These are phyloP conservation scores for Globia sparganii DNA, from an alignment of 2,888 invertebrate species.

Conservation along the genomic window DNA sequence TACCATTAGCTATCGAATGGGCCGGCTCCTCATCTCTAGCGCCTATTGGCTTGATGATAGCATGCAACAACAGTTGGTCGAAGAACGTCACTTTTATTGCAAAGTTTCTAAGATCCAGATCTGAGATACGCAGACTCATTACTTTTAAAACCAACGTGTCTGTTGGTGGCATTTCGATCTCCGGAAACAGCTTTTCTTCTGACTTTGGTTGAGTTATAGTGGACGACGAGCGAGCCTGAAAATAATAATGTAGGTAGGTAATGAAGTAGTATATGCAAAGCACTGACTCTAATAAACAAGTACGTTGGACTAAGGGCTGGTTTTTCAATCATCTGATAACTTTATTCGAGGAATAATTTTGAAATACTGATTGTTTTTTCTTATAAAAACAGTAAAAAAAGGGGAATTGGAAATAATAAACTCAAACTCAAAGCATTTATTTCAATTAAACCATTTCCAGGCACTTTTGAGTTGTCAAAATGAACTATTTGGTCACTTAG, in stretches of 20 bases:
- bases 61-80: constrained; percentile 77
- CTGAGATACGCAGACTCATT: constrained; percentile 72
- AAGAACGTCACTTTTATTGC: constrained; percentile 77
- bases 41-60: constrained; percentile 72
- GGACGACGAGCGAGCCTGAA: constrained; percentile 1
- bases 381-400: too few relatives aligned
- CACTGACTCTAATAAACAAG: not conserved
- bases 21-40: constrained; percentile 63
- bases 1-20: constrained; percentile 70
- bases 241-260: constrained; percentile 4
- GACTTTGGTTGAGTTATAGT: not conserved
- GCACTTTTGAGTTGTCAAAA: too few relatives aligned
- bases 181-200: not conserved
- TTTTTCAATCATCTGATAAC: too few relatives aligned
- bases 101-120: constrained; percentile 71
- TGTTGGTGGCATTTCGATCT: constrained; percentile 15
- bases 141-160: constrained; percentile 73
- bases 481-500: too few relatives aligned
- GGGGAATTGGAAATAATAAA: too few relatives aligned
- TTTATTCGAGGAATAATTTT: too few relatives aligned
- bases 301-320: too few relatives aligned
- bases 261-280: not conserved
- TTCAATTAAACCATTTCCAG: too few relatives aligned
- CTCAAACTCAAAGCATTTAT: too few relatives aligned
- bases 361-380: too few relatives aligned